These are phyloP conservation scores for Phasia obesa DNA, from an alignment of 2,888 invertebrate species.

Conservation along the genomic window DNA sequence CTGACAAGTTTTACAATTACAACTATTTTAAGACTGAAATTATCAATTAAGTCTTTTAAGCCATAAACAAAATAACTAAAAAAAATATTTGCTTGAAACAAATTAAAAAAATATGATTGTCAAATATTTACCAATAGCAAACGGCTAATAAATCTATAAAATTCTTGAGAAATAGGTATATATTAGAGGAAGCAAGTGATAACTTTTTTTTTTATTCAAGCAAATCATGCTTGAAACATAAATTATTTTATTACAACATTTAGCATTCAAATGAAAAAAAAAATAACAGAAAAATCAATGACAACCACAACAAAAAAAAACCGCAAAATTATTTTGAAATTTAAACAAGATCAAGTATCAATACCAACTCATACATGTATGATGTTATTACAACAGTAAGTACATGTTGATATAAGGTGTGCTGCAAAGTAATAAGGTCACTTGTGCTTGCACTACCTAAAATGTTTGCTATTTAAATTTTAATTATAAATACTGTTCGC, in stretches of 20 bases:
- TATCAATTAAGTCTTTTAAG: background rate
- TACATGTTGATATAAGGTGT: background rate
- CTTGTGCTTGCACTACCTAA: too few relatives aligned
- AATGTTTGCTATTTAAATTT: too few relatives aligned
- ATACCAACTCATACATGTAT: slow-evolving; percentile 32
- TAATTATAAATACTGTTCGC: too few relatives aligned
- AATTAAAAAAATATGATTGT: slow-evolving; percentile 2
- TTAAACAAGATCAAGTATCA: slow-evolving; percentile 70
- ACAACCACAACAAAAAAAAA: slow-evolving; percentile 51
- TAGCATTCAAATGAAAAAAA: slow-evolving; percentile 38
- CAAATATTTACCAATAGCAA: slow-evolving; percentile 5
- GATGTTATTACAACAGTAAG: background rate
- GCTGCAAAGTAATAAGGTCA: background rate
- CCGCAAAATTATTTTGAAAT: slow-evolving; percentile 32
- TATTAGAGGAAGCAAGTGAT: slow-evolving; percentile 51
- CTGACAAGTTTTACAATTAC: slow-evolving; percentile 16
- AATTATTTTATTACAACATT: slow-evolving; percentile 60
- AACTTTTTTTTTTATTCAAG: slow-evolving; percentile 15
- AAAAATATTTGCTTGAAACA: slow-evolving; percentile 10
- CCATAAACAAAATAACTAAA: background rate
- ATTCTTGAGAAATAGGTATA: background rate
- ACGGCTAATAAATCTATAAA: background rate
- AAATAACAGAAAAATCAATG: slow-evolving; percentile 13
- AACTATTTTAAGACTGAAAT: background rate
- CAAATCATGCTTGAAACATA: slow-evolving; percentile 52